Evolutionary conservation across 2,888 invertebrate species (phyloP).

Genomic region (Microdon myrmicae): DNA sequence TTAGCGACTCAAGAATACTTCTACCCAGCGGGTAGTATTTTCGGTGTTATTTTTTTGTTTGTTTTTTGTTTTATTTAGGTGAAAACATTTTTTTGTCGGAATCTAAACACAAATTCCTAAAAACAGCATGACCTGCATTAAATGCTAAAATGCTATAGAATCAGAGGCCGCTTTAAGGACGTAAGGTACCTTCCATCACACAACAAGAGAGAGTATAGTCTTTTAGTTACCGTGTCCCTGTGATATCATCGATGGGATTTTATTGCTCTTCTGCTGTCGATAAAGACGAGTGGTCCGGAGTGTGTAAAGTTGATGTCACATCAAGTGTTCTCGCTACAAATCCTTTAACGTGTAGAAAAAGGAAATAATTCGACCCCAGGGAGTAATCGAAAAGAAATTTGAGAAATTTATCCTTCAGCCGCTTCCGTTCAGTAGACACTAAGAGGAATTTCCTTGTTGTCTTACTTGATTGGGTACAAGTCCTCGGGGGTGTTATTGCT

Average conservation of each 20-base stretch:
- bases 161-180: conserved; percentile 17
- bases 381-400: conserved; percentile 65
- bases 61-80: too few species aligned
- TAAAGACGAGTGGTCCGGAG: not conserved
- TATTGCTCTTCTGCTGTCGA: too few species aligned
- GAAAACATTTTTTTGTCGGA: too few species aligned
- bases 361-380: conserved; percentile 66
- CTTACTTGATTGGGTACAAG: conserved; percentile 32
- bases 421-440: conserved; percentile 41
- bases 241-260: conserved; percentile 22
- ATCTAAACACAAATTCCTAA: too few species aligned
- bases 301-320: conserved; percentile 32
- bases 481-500: conserved; percentile 61
- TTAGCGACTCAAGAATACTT: conserved; percentile 44
- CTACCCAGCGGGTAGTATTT: conserved; percentile 31
- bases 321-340: conserved; percentile 44
- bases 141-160: conserved; percentile 19
- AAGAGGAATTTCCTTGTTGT: conserved; percentile 21
- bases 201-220: conserved; percentile 42
- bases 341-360: conserved; percentile 53
- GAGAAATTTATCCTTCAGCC: conserved; percentile 54
- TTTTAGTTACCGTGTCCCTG: conserved; percentile 25
- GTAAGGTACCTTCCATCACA: too few species aligned
- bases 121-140: conserved; percentile 19
- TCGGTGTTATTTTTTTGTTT: too few species aligned